phyloP scores from a whole-genome alignment of 2,797 vertebrate species.

The Coreius guichenoti region DNA sequence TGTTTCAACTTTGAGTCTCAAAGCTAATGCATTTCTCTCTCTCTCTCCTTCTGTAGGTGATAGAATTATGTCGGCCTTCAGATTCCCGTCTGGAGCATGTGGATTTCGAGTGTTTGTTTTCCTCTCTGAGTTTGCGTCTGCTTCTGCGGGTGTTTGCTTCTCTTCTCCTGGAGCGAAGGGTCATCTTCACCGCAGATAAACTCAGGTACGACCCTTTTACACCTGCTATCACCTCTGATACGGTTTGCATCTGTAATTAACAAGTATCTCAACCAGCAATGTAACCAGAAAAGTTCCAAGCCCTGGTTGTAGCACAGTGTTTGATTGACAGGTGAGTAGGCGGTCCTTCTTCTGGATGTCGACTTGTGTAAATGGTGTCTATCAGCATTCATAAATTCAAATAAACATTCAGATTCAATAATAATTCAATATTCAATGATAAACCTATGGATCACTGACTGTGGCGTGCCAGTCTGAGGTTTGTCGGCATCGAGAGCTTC shows the following conservation, averaged over 20 bases:
- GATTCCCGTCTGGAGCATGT: conserved; percentile 97
- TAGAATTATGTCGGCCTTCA: conserved; percentile 91
- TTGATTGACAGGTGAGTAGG: neutral
- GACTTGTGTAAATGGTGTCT: neutral
- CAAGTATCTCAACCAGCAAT: neutral
- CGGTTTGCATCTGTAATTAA: neutral
- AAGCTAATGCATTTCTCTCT: neutral
- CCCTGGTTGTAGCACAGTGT: neutral
- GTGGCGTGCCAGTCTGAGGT: neutral
- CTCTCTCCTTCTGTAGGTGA: conserved; percentile 70
- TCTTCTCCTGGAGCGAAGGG: conserved; percentile 92
- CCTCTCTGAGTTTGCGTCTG: conserved; percentile 90
- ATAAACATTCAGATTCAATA: neutral
- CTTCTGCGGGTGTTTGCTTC: conserved; percentile 95
- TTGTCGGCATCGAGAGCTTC: neutral
- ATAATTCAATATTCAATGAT: too few relatives aligned
- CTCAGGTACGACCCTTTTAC: conserved; percentile 83
- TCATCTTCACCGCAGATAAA: conserved; percentile 96
- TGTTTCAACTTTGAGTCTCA: neutral
- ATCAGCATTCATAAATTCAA: neutral
- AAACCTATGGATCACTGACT: neutral
- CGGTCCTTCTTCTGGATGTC: neutral
- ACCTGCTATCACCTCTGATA: neutral
- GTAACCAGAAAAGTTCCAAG: neutral
- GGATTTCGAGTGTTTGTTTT: conserved; percentile 95